Conservation (phyloP, 2,888 invertebrate genomes). For the Rhingia rostrata region DNA sequence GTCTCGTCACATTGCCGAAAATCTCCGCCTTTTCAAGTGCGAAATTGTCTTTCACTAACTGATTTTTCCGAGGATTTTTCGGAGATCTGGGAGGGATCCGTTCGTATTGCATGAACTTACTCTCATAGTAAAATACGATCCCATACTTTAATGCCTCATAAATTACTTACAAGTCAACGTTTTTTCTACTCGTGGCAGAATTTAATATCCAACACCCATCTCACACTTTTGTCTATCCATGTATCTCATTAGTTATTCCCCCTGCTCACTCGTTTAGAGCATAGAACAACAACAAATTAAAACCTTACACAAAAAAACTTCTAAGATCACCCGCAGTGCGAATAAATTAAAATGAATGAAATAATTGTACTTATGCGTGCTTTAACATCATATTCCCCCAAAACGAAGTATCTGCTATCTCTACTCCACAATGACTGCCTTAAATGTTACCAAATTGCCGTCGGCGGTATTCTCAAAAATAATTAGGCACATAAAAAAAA, state of each 20-base stretch:
- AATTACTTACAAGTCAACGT: too few species aligned
- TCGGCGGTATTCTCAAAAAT: conserved; percentile 19
- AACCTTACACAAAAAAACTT: background rate
- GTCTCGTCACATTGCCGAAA: too few species aligned
- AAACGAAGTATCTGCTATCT: background rate
- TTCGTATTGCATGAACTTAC: too few species aligned
- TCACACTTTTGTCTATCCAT: too few species aligned
- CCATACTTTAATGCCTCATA: too few species aligned
- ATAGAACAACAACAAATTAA: conserved; percentile 6
- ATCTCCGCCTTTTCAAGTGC: too few species aligned
- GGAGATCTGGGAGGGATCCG: too few species aligned
- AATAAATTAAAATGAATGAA: conserved; percentile 56
- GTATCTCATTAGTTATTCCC: conserved; percentile 16
- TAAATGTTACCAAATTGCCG: conserved; percentile 43
- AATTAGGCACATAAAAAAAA: conserved; percentile 9
- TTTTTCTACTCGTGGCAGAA: too few species aligned
- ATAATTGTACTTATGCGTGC: conserved; percentile 56
- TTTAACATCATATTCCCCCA: conserved; percentile 10
- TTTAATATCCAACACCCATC: too few species aligned
- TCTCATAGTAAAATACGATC: too few species aligned
- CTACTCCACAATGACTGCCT: conserved; percentile 12
- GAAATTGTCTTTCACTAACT: too few species aligned
- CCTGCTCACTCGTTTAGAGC: conserved; percentile 37
- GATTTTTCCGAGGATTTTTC: too few species aligned
- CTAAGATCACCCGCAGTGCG: conserved; percentile 31